Evolutionary conservation across 2,797 vertebrate genomes (phyloP), one percentile per base, ranked within the genome.

Genomic region (Alectoris magna): DNA sequence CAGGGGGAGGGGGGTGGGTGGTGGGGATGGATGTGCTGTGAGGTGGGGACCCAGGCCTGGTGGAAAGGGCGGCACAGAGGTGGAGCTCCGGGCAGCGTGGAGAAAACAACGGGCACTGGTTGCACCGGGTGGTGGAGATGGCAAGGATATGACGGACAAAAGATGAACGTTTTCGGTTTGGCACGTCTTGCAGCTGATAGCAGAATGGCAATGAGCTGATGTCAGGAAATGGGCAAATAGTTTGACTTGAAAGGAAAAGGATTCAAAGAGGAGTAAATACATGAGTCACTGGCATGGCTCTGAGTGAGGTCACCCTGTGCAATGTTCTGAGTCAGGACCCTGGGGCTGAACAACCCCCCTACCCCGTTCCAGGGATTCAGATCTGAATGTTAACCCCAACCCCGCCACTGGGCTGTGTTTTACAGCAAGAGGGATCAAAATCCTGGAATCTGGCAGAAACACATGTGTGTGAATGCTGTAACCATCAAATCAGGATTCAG

Each of bases 241-340:
- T 94, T 94, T 76, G 93, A 84, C 92, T 90, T 95, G 91, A 95
- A 94, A 93, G 83, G 91, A 84, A 94, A 26, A 87, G 49, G 58
- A 85, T 26, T 87, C 55, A 41, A 64, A 82, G 66, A 85, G 27
- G 69, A 88, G 73, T 88, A 91, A 92, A 90, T 93, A 81, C 2
- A 1, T 95, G 93, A 96, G 82, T 96, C 94, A 92, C 41, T 94
- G 43, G 36, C 26, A 53, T 88, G 91, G 80, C 55, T 90, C 76
- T 88, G 84, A 68, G 71, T 73, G 29, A 95, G 82, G 72, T 96
- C 92, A 84, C 18, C 44, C 34, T 44, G 23, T 55, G 55, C 84
- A 29, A 72, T 88, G 58, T 34, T 91, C 63, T 84, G 91, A 92
- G 76, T 81, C 79, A 86, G 67, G 74, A 43, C 84, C 55, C 38